These are phyloP conservation scores for Ceyx melanurus DNA, from an alignment of 2,113 vertebrate genomes.

Conservation along the genomic window DNA sequence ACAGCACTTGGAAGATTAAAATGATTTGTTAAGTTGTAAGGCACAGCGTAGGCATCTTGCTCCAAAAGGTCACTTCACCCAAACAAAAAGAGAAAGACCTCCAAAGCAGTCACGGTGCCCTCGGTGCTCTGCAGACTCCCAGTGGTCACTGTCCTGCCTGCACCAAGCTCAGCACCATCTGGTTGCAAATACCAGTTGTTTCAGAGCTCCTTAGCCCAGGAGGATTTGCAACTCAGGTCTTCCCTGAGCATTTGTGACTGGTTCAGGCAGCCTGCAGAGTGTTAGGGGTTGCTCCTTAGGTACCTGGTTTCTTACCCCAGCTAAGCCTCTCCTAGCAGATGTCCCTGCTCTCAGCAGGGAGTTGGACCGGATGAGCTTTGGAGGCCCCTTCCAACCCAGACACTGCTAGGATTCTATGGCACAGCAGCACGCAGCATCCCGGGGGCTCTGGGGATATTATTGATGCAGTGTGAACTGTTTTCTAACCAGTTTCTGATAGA, in stretches of 20 bases:
- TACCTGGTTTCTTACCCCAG: fast-evolving
- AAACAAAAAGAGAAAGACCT: neutral
- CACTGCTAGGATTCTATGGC: too few species aligned
- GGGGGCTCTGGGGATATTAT: neutral
- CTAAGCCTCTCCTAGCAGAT: neutral
- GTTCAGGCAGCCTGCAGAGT: neutral
- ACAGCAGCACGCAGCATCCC: neutral
- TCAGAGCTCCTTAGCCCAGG: neutral
- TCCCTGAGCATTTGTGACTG: neutral
- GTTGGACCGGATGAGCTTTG: too few species aligned
- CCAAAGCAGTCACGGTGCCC: neutral
- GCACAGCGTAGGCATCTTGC: neutral
- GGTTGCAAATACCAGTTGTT: neutral
- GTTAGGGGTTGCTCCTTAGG: neutral
- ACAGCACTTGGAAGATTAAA: neutral
- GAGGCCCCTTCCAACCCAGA: too few species aligned
- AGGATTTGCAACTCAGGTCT: neutral
- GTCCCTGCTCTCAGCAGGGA: too few species aligned
- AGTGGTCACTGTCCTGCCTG: neutral
- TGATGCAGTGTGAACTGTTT: neutral
- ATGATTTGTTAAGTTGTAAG: neutral
- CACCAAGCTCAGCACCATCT: neutral
- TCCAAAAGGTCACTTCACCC: neutral
- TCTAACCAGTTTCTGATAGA: neutral
- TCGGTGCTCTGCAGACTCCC: fast-evolving